Percentiles rank a stretch among this genome's conserved stretches.
Conservation (phyloP, 30 jellyfish, hydroid and myxozoan species). For the Aurelia aurita region DNA sequence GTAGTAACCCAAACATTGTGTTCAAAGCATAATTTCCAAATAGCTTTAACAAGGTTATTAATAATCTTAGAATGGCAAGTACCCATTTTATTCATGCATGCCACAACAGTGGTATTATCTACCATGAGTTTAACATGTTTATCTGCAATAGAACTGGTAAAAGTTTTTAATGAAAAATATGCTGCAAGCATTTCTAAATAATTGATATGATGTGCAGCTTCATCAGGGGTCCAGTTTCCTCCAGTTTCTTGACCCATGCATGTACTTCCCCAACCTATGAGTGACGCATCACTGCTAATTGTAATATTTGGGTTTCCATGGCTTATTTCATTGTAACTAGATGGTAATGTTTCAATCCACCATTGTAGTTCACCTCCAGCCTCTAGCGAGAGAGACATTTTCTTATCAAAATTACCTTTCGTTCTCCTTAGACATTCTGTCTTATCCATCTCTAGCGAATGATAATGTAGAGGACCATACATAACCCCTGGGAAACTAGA, state of each 20-base stretch:
- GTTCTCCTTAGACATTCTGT: slow-evolving; percentile 31
- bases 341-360: slow-evolving; percentile 33
- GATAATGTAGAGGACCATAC: slow-evolving; percentile 54
- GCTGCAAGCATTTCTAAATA: slow-evolving; percentile 51
- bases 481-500: slow-evolving; percentile 65
- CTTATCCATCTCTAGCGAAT: slow-evolving; percentile 37
- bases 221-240: slow-evolving; percentile 67
- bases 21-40: slow-evolving; percentile 48
- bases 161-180: slow-evolving; percentile 17
- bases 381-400: slow-evolving; percentile 5
- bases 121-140: slow-evolving; percentile 60
- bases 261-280: slow-evolving; percentile 62
- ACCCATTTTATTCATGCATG: slow-evolving; percentile 64
- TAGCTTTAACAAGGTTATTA: slow-evolving; percentile 1
- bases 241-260: slow-evolving; percentile 19
- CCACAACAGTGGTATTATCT: slow-evolving; percentile 73
- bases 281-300: slow-evolving; percentile 72
- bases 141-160: background rate
- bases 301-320: slow-evolving; percentile 28
- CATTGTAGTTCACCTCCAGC: slow-evolving; percentile 24
- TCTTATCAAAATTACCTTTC: slow-evolving; percentile 21
- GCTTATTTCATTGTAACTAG: background rate
- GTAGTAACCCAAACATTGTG: slow-evolving; percentile 53
- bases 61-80: slow-evolving; percentile 18
- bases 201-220: slow-evolving; percentile 31